These are phyloP conservation scores for Sorex araneus DNA, from an alignment of 2,113 vertebrate species.

Conservation along the genomic window DNA sequence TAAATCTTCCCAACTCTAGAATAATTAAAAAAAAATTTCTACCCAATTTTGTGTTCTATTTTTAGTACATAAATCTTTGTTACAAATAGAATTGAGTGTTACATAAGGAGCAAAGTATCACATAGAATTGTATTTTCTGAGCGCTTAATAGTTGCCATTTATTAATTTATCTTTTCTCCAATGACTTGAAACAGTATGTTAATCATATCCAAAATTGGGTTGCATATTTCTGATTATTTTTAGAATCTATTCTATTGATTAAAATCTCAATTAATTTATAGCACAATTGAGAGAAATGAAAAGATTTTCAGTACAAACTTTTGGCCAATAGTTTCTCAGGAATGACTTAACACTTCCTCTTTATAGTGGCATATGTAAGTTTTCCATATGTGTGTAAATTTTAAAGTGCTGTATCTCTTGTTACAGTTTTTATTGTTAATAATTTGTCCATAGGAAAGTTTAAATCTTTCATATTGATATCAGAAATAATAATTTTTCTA, in stretches of 20 bases:
- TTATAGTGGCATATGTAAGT: neutral
- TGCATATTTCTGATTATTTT: neutral
- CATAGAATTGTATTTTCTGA: slow-evolving; percentile 15
- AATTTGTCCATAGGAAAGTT: neutral
- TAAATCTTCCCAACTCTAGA: neutral
- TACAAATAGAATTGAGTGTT: slow-evolving; percentile 60
- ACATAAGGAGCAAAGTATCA: slow-evolving; percentile 27
- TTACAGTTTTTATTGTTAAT: neutral
- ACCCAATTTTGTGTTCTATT: slow-evolving; percentile 50
- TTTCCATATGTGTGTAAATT: neutral
- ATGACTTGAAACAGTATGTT: neutral
- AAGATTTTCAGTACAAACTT: neutral
- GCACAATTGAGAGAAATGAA: neutral
- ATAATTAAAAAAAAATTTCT: slow-evolving; percentile 38
- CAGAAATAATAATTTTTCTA: neutral
- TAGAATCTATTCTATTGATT: neutral
- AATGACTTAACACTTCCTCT: slow-evolving; percentile 6
- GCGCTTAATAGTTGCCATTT: slow-evolving; percentile 28
- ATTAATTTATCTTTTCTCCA: neutral
- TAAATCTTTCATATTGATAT: slow-evolving; percentile 20
- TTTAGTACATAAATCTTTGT: slow-evolving; percentile 40
- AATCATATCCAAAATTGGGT: neutral
- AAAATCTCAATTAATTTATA: slow-evolving; percentile 37
- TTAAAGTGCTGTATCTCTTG: neutral
- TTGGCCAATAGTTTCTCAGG: neutral